A percentile compares a stretch with the other conserved stretches of the same genome.
These are phyloP conservation scores for Gryon sp. DNA, from an alignment of 1,140 invertebrate species.

Conservation along the genomic window DNA sequence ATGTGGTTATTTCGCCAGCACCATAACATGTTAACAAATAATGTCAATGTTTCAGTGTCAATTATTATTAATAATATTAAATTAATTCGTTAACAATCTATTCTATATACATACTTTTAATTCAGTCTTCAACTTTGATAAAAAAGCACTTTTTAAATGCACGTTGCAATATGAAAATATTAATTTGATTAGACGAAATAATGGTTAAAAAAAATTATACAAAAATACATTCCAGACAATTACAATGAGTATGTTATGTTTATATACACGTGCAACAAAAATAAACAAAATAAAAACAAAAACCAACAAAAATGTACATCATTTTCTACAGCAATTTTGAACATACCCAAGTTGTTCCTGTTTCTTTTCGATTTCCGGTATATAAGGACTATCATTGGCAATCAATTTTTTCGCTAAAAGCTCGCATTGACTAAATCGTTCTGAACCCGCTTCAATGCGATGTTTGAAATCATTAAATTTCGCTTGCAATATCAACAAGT, in stretches of 20 bases:
- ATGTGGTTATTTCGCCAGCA: conserved; percentile 52
- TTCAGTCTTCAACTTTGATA: too few species aligned
- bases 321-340: too few species aligned
- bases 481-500: conserved; percentile 91
- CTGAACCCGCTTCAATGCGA: conserved; percentile 92
- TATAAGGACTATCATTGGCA: conserved; percentile 92
- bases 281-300: conserved; percentile 5
- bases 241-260: conserved; percentile 13
- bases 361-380: conserved; percentile 90
- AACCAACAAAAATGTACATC: too few species aligned
- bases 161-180: too few species aligned
- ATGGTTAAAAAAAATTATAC: conserved; percentile 11
- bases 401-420: conserved; percentile 94
- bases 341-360: conserved; percentile 93
- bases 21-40: conserved; percentile 20
- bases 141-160: conserved; percentile 8
- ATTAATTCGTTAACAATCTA: too few species aligned
- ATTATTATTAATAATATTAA: conserved; percentile 2
- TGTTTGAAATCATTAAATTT: conserved; percentile 98
- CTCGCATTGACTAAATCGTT: conserved; percentile 95
- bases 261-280: conserved; percentile 32
- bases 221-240: too few species aligned
- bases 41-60: conserved; percentile 35
- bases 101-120: conserved; percentile 58
- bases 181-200: too few species aligned